Conservation (phyloP, 2,888 invertebrate species). For the Steinernema carpocapsae region DNA sequence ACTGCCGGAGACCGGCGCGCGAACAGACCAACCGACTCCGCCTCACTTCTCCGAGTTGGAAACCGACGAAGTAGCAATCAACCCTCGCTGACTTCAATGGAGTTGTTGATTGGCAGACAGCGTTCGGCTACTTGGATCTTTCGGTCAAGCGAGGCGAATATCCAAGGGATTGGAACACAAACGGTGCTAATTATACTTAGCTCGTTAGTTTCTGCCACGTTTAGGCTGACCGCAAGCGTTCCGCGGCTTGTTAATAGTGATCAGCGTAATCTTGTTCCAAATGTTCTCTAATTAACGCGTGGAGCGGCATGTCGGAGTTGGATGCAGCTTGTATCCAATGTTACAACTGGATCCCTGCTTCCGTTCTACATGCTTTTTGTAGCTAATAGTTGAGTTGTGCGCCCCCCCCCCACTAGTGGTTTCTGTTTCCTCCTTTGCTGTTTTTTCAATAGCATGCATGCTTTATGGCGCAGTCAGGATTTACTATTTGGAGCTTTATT, state of each 20-base stretch:
- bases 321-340: background rate
- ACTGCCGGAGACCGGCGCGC: slow-evolving; percentile 26
- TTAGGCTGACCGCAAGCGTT: background rate
- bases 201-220: slow-evolving; percentile 2
- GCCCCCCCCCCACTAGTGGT: background rate
- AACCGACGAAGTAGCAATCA: slow-evolving; percentile 17
- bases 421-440: background rate
- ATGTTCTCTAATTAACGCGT: slow-evolving; percentile 30
- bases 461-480: slow-evolving; percentile 14
- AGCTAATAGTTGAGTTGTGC: background rate
- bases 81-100: slow-evolving; percentile 26
- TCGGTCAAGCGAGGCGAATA: background rate
- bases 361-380: background rate
- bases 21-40: slow-evolving; percentile 30
- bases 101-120: slow-evolving; percentile 29
- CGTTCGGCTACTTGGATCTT: slow-evolving; percentile 29
- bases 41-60: slow-evolving; percentile 22
- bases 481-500: background rate
- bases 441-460: slow-evolving; percentile 16
- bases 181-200: slow-evolving; percentile 32
- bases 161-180: slow-evolving; percentile 12
- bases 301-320: background rate
- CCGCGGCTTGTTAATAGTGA: slow-evolving; percentile 26
- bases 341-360: background rate
- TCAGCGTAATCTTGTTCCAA: slow-evolving; percentile 30